Evolutionary conservation across 1,140 invertebrate species (phyloP), one percentile per base, ranked within the genome.

Genomic region (Macrobrachium nipponense): DNA sequence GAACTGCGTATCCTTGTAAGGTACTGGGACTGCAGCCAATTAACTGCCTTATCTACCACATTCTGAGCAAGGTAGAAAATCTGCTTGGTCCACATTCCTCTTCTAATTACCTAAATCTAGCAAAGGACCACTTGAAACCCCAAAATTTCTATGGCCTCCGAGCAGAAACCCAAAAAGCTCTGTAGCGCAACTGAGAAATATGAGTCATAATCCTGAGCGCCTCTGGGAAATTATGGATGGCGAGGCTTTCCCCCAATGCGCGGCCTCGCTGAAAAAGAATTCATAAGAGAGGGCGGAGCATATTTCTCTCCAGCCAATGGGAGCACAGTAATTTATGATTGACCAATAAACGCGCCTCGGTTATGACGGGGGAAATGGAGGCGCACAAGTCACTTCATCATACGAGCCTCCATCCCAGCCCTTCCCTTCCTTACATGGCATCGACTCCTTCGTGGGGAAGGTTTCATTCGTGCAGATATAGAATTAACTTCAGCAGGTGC

Each of bases 281-380:
- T 86, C 84, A 86, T 86, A 86, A 80, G 84, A 76, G 68, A 72
- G 77, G 84, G 84, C 84, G 84, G 84, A 86, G 84, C 84, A 86
- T 86, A 86, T 86, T 86, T 86, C 68, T 78, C 77, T 60, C 27
- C 84, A 70, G 75, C 84, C 84, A 86, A 86, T 86, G 59, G 84
- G 77, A 80, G 61, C 18, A 66, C 68, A 44, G 66, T 73, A 80
- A 86, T 61, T 80, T 86, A 86, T 86, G 84, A 86, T 86, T 86
- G 84, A 86, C 84, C 84, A 86, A 86, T 86, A 86, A 86, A 86
- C 84, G 84, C 77, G 84, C 77, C 84, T 86, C 77, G 70, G 84
- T 86, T 86, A 86, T 86, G 84, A 86, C 84, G 84, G 84, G 84
- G 84, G 84, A 86, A 86, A 86, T 86, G 84, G 84, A 86, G 84